Conservation (phyloP, 2,113 vertebrate genomes). For the Dryoscopus gambensis region DNA sequence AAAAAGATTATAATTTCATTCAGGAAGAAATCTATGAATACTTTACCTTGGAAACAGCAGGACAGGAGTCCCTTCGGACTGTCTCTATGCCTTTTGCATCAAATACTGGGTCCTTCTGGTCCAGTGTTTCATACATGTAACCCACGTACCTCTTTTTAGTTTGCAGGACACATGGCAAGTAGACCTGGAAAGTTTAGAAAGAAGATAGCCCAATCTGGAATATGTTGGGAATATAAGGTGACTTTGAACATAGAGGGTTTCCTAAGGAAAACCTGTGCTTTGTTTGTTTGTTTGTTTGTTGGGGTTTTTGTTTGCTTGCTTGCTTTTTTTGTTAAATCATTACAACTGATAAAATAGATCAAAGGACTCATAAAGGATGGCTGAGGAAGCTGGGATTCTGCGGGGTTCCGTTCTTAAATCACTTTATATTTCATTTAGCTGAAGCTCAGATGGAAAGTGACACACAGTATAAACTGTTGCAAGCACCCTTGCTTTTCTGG, state of each 20-base stretch:
- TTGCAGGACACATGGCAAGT: constrained; percentile 95
- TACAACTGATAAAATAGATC: not conserved
- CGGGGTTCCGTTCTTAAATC: not conserved
- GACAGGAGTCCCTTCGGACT: constrained; percentile 92
- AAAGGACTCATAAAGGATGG: not conserved
- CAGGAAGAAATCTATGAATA: not conserved
- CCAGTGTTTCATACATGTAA: constrained; percentile 96
- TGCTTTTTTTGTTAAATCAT: not conserved
- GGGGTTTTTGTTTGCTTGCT: not conserved
- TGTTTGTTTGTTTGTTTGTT: not conserved
- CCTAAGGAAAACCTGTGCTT: not conserved
- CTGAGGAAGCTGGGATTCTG: not conserved
- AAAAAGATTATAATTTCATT: not conserved
- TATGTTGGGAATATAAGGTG: not conserved
- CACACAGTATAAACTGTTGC: not conserved
- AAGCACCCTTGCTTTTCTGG: not conserved
- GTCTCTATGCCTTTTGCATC: constrained; percentile 99
- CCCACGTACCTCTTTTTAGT: constrained; percentile 98
- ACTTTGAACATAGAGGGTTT: not conserved
- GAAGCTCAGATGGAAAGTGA: not conserved
- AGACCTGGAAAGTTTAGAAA: constrained; percentile 79
- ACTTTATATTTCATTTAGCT: not conserved
- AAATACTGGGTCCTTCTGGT: constrained; percentile 93
- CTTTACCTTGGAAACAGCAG: constrained; percentile 96
- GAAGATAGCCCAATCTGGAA: not conserved